phyloP scores from a whole-genome alignment of 1,140 invertebrate species.

The Onthophagus taurus region DNA sequence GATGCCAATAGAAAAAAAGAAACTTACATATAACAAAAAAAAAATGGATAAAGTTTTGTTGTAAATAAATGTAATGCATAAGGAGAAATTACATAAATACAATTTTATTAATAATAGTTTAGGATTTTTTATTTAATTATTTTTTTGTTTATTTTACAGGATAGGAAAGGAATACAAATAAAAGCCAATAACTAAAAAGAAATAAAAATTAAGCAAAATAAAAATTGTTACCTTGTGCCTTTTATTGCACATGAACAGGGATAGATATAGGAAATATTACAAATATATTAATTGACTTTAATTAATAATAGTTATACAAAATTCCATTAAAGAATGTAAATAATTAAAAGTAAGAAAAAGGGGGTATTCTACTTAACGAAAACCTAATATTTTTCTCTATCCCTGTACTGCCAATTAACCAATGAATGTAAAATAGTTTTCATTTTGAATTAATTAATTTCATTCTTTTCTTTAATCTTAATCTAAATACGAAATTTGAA shows the following conservation, averaged over 20 bases:
- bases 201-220: no score
- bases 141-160: background rate
- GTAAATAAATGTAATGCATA: background rate
- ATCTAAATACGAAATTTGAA: no score
- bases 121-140: background rate
- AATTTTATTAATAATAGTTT: background rate
- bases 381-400: no score
- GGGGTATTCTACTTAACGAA: no score
- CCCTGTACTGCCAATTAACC: constrained; percentile 11
- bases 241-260: background rate
- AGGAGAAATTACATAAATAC: background rate
- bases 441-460: no score
- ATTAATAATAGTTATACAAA: no score
- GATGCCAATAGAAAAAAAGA: constrained; percentile 14
- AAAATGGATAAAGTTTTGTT: constrained; percentile 8
- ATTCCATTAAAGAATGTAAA: no score
- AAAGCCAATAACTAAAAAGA: background rate
- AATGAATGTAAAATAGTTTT: constrained; percentile 11
- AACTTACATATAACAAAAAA: constrained; percentile 13
- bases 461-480: no score
- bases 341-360: no score
- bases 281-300: no score
- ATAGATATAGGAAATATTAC: background rate
- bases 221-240: background rate
- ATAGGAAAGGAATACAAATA: background rate